These are phyloP conservation scores for Homarus gammarus DNA, from an alignment of 2,888 invertebrate genomes.

Conservation along the genomic window DNA sequence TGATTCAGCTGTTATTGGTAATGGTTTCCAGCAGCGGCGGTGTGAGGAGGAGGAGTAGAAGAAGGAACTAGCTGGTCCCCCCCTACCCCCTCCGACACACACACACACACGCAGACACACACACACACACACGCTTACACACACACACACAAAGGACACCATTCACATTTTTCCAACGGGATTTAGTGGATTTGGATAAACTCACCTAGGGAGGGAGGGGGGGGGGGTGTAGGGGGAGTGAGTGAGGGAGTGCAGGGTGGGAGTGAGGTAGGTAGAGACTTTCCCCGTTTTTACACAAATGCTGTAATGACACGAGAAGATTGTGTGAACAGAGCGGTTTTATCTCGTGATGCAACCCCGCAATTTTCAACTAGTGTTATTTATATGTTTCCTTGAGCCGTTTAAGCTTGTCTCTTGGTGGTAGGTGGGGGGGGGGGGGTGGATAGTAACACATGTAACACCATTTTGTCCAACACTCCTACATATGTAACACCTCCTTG, in stretches of 20 bases:
- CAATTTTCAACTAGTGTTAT: conserved; percentile 14
- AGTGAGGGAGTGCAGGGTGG: background rate
- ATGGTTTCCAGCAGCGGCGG: no score
- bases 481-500: no score
- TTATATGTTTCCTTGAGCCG: conserved; percentile 13
- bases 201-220: background rate
- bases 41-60: background rate
- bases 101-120: conserved; percentile 9
- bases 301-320: background rate
- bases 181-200: background rate
- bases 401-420: conserved; percentile 2
- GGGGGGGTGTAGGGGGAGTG: background rate
- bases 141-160: conserved; percentile 1
- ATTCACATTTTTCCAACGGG: background rate
- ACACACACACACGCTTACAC: conserved; percentile 30
- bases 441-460: no score
- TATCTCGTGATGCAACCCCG: conserved; percentile 17
- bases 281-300: conserved; percentile 11
- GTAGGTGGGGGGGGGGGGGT: no score
- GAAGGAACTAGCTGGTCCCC: background rate
- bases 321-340: conserved; percentile 23
- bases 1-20: no score
- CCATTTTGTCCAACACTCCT: no score
- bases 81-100: background rate
- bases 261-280: background rate